Evolutionary conservation across 2,888 invertebrate species (phyloP), one percentile per base, ranked within the genome.

Genomic region (Hirtodrosophila duncani): DNA sequence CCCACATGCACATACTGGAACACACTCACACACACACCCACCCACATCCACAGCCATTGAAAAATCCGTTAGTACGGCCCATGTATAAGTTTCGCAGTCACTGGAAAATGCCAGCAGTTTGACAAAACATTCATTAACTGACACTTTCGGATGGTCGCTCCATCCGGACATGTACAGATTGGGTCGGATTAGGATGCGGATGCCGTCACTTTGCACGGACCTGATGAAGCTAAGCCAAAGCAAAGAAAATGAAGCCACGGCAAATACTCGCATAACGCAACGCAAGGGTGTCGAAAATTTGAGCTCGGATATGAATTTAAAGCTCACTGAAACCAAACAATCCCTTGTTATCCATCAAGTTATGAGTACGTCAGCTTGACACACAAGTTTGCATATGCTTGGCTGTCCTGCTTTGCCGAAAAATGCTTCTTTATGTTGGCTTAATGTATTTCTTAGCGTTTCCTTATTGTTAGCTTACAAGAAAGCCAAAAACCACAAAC

Each of bases 91-190:
- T 56, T 36, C 39, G 31, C 42, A 45, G 60, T 57, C 46, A 24
- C 39, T 46, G 31, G 59, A 57, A 57, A 56, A 49, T 65, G 49
- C 50, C 48, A 58, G 58, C 39, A 44, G 53, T 67, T 62, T 67
- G 70, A 61, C 67, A 69, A 67, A 69, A 69, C 70, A 70, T 69
- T 69, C 70, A 69, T 69, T 69, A 69, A 64, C 67, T 66, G 68
- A 67, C 67, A 68, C 70, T 69, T 69, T 55, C 51, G 56, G 55
- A 41, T 45, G 46, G 42, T 33, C 31, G 20, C 7, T 41, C 43
- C 18, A 16, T 33, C 23, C n/a, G n/a, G 26, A 53, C 41, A 46
- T 20, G 38, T 11, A 38, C 34, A 20, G 5, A 34, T n/a, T 6
- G 27, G 26, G 5, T 5, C 6, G 26, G 18, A 13, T 38, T 18